Conservation (phyloP, 1,140 invertebrate genomes). For the Drosophila tristis region DNA sequence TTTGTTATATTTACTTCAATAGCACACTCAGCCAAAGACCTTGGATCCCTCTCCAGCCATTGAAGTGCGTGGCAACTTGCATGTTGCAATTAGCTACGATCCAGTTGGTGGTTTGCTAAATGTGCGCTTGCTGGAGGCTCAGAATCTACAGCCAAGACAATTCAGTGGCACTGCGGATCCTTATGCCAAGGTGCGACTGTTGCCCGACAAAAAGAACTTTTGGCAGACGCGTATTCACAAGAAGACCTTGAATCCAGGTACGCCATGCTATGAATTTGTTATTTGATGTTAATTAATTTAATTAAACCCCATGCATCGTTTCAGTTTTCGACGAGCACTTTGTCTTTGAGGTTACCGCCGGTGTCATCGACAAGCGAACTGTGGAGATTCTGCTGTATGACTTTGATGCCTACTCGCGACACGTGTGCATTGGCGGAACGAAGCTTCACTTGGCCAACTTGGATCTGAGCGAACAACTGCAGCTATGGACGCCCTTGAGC, state of each 20-base stretch:
- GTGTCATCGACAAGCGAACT: slow-evolving; percentile 85
- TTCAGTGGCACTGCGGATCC: slow-evolving; percentile 87
- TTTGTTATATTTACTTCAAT: neutral
- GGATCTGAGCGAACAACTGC: slow-evolving; percentile 84
- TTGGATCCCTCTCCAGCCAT: slow-evolving; percentile 47
- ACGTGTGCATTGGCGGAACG: slow-evolving; percentile 87
- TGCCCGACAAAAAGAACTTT: slow-evolving; percentile 86
- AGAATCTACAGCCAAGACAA: slow-evolving; percentile 86
- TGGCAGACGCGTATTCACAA: slow-evolving; percentile 88
- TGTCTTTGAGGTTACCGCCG: slow-evolving; percentile 89
- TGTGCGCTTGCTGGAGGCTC: slow-evolving; percentile 86
- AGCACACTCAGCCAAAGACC: slow-evolving; percentile 76
- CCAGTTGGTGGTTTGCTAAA: slow-evolving; percentile 85
- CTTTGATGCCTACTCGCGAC: slow-evolving; percentile 88
- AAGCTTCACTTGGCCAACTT: slow-evolving; percentile 85
- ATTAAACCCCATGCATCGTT: slow-evolving; percentile 64
- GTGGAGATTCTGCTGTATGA: slow-evolving; percentile 86
- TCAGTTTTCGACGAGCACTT: slow-evolving; percentile 89
- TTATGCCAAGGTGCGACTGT: slow-evolving; percentile 86
- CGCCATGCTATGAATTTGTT: neutral
- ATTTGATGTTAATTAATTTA: neutral
- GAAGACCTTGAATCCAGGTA: slow-evolving; percentile 87
- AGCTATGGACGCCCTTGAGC: slow-evolving; percentile 84
- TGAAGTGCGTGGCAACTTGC: slow-evolving; percentile 85
- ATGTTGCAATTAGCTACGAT: slow-evolving; percentile 85